Conservation (phyloP, 1,140 invertebrate genomes). For the Brachionus rotundiformis region DNA sequence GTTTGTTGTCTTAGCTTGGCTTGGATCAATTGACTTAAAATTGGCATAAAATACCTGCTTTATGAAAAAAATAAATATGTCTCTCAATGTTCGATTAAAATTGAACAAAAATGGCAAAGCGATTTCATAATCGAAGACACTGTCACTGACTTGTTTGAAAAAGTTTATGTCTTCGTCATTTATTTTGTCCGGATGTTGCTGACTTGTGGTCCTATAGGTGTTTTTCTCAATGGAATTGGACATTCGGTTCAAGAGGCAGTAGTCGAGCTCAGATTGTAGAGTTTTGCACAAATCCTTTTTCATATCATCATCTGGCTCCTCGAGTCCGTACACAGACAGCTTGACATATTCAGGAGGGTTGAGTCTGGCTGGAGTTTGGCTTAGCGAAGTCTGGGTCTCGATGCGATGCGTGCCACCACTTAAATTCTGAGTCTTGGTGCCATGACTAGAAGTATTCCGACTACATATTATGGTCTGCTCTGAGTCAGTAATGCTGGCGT, state of each 20-base stretch:
- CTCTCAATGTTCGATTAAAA: constrained; percentile 46
- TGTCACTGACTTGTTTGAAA: constrained; percentile 42
- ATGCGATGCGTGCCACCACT: neutral
- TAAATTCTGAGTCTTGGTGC: neutral
- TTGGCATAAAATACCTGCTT: constrained; percentile 9
- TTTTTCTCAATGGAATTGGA: constrained; percentile 36
- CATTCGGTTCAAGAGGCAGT: constrained; percentile 35
- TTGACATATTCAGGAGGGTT: neutral
- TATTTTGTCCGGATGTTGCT: constrained; percentile 41
- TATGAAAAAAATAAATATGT: constrained; percentile 26
- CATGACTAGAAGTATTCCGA: neutral
- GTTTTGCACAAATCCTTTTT: constrained; percentile 47
- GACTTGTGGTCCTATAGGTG: constrained; percentile 43
- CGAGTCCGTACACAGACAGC: constrained; percentile 13
- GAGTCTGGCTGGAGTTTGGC: neutral
- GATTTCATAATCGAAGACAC: constrained; percentile 7
- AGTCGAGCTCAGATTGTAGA: constrained; percentile 47
- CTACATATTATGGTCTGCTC: neutral
- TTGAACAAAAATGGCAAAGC: constrained; percentile 47
- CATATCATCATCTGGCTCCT: constrained; percentile 48
- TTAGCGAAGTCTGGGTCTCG: neutral
- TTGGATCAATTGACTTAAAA: constrained; percentile 39
- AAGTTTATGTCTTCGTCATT: constrained; percentile 38
- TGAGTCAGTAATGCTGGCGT: constrained; percentile 19
- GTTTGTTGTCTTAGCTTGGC: neutral